A percentile compares a stretch with the other conserved stretches of the same genome.
phyloP scores from a whole-genome alignment of 2,797 vertebrate genomes.

The Crocidura indochinensis region DNA sequence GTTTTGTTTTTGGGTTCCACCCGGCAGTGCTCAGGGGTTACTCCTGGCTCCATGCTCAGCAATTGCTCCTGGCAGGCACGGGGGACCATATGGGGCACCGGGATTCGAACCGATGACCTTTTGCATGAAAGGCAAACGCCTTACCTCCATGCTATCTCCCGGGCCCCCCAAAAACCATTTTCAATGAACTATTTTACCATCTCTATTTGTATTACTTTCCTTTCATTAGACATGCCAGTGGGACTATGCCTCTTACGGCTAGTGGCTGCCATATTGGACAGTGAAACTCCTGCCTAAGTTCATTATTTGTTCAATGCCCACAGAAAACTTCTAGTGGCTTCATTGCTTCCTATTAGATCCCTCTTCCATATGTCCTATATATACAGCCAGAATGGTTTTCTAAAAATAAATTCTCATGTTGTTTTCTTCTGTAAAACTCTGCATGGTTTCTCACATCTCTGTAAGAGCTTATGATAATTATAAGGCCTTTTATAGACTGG shows the following conservation, averaged over 20 bases:
- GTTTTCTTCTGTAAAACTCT: constrained; percentile 28
- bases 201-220: background rate
- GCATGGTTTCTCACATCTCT: constrained; percentile 18
- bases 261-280: background rate
- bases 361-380: background rate
- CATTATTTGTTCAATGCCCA: background rate
- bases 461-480: background rate
- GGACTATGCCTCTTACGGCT: background rate
- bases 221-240: constrained; percentile 20
- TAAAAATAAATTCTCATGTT: constrained; percentile 65
- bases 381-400: constrained; percentile 12
- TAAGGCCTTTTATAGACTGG: constrained; percentile 1
- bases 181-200: constrained; percentile 22
- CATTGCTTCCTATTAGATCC: constrained; percentile 1
- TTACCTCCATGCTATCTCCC: too few species aligned
- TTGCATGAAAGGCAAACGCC: too few species aligned
- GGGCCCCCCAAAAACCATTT: background rate
- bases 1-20: too few species aligned
- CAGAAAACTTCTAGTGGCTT: constrained; percentile 25
- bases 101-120: too few species aligned
- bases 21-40: too few species aligned
- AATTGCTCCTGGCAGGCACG: too few species aligned
- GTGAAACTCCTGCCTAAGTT: background rate
- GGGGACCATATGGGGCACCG: too few species aligned
- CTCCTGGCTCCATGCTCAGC: too few species aligned